Percentiles rank a stretch among this genome's conserved stretches.
Conservation (phyloP, 2,113 vertebrate species). For the Podarcis raffonei region DNA sequence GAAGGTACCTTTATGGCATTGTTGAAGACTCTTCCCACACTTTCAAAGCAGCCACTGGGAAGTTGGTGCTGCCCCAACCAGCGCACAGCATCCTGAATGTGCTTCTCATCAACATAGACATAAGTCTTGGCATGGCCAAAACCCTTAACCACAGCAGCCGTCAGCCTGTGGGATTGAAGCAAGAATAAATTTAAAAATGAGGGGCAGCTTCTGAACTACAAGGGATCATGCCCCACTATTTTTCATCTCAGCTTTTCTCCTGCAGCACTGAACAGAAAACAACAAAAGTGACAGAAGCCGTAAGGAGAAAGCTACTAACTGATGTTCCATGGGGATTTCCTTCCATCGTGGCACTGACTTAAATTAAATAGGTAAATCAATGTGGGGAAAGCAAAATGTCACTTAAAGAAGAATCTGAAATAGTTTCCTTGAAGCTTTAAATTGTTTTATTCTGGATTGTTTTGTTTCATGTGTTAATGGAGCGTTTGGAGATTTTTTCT, state of each 20-base stretch:
- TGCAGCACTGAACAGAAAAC: background rate
- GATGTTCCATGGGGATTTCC: background rate
- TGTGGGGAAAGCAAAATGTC: no score
- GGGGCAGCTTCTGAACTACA: background rate
- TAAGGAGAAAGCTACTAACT: background rate
- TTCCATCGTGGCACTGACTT: background rate
- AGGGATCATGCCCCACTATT: background rate
- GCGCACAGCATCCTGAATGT: slow-evolving; percentile 47
- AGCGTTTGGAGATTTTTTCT: no score
- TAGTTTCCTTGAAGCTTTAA: no score
- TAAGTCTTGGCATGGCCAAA: slow-evolving; percentile 75
- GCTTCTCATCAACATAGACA: slow-evolving; percentile 70
- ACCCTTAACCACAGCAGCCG: slow-evolving; percentile 79
- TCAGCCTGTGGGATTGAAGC: slow-evolving; percentile 74
- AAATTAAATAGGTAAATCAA: no score
- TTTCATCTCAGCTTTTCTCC: background rate
- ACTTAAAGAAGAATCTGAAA: no score
- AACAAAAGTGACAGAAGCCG: no score
- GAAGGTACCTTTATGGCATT: slow-evolving; percentile 79
- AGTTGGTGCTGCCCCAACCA: slow-evolving; percentile 76
- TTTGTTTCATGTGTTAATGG: no score
- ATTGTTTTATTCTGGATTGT: no score
- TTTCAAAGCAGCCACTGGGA: slow-evolving; percentile 77
- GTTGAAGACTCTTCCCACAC: slow-evolving; percentile 78
- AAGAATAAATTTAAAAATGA: background rate